Percentiles rank a stretch among this genome's conserved stretches.
phyloP scores from a whole-genome alignment of 2,888 invertebrate species.

The Agriopis marginaria region DNA sequence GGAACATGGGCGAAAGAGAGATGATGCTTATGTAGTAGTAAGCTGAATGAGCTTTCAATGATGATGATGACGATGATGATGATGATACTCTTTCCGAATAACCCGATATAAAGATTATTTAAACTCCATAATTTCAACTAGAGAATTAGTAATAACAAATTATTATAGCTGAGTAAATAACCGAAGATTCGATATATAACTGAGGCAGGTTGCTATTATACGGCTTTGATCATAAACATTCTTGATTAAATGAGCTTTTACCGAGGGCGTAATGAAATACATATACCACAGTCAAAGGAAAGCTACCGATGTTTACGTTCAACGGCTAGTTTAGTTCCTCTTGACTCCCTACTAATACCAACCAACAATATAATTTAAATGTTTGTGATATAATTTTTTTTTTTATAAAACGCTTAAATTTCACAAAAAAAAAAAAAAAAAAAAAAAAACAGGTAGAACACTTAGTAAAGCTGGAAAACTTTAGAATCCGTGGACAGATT shows the following conservation, averaged over 20 bases:
- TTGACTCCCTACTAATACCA: too few species aligned
- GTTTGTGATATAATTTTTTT: too few species aligned
- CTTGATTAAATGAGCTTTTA: constrained; percentile 28
- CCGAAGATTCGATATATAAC: not conserved
- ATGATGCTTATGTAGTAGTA: too few species aligned
- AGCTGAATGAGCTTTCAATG: too few species aligned
- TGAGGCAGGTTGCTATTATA: constrained; percentile 20
- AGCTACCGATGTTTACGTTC: constrained; percentile 23
- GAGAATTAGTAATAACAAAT: constrained; percentile 11
- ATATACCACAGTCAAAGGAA: constrained; percentile 25
- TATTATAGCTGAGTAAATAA: constrained; percentile 7
- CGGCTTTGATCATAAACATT: constrained; percentile 13
- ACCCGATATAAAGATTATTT: not conserved
- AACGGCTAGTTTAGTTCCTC: constrained; percentile 1
- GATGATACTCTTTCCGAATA: not conserved
- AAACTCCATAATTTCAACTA: not conserved
- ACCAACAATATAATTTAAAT: too few species aligned
- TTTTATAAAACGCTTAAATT: too few species aligned
- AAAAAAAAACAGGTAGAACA: not conserved
- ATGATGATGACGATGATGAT: too few species aligned
- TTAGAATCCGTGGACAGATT: not conserved
- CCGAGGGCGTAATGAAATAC: constrained; percentile 22
- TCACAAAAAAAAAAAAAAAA: too few species aligned
- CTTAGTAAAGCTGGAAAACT: constrained; percentile 7
- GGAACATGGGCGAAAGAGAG: too few species aligned